A percentile compares a stretch with the other conserved stretches of the same genome.
Evolutionary conservation across 2,797 vertebrate species (phyloP).

Genomic region (Tapera naevia): DNA sequence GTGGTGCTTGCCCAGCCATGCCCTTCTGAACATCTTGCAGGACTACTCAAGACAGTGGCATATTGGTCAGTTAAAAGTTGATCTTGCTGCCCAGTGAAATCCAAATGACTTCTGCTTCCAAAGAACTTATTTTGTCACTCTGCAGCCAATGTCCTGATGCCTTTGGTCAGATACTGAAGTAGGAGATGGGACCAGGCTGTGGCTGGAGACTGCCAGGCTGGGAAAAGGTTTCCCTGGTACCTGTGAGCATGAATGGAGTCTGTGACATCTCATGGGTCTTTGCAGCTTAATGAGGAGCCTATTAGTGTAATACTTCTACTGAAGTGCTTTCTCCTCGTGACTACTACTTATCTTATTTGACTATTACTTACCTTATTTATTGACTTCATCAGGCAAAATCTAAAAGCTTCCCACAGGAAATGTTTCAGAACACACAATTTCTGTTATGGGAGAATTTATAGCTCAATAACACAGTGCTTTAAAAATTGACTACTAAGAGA

Average conservation of each 20-base stretch:
- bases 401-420: not conserved
- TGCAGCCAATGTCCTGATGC: not conserved
- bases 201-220: not conserved
- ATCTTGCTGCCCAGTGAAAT: not conserved
- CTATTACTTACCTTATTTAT: conserved; percentile 15
- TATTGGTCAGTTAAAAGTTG: not conserved
- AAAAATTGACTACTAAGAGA: not conserved
- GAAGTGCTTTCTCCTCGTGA: not conserved
- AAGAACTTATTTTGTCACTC: not conserved
- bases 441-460: not conserved
- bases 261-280: rapidly evolving
- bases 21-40: not conserved
- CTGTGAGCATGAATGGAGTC: not conserved
- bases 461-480: not conserved
- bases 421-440: not conserved
- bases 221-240: not conserved
- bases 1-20: not conserved
- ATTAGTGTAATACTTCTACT: not conserved
- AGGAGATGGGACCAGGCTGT: not conserved
- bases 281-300: not conserved
- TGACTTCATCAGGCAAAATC: not conserved
- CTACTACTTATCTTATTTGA: not conserved
- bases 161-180: not conserved
- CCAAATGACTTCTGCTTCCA: not conserved
- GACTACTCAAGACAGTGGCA: too few relatives aligned